phyloP scores from a whole-genome alignment of 2,888 invertebrate species.

The Oasisia sp. region DNA sequence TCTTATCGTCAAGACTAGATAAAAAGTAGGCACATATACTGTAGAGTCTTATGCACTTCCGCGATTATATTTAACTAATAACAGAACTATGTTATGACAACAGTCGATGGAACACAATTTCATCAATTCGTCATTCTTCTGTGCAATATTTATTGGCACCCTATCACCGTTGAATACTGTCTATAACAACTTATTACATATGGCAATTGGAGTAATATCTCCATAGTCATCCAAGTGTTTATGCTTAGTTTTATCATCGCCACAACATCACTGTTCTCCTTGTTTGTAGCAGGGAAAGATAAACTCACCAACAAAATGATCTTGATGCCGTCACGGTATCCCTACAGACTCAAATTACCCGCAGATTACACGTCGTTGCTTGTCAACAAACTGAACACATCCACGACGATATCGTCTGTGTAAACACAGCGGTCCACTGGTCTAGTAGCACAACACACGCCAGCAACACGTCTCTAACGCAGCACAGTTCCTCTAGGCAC shows the following conservation, averaged over 20 bases:
- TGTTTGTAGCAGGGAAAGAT: not conserved
- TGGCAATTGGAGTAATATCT: not conserved
- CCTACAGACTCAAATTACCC: not conserved
- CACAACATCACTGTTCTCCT: not conserved
- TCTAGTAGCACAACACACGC: not conserved
- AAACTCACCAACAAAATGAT: not conserved
- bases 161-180: not conserved
- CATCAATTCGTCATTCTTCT: not conserved
- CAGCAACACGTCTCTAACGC: not conserved
- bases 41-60: not conserved
- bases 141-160: not conserved
- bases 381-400: not conserved
- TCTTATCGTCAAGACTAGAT: not conserved
- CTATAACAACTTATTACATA: not conserved
- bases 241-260: not conserved
- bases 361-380: not conserved
- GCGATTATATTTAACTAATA: not conserved
- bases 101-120: not conserved
- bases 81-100: not conserved
- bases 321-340: not conserved
- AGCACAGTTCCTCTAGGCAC: not conserved
- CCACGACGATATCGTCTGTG: not conserved
- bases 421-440: not conserved
- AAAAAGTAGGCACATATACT: not conserved
- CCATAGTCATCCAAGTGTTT: not conserved